Conservation (phyloP, 2,113 vertebrate species). For the human (Homo sapiens) region DNA sequence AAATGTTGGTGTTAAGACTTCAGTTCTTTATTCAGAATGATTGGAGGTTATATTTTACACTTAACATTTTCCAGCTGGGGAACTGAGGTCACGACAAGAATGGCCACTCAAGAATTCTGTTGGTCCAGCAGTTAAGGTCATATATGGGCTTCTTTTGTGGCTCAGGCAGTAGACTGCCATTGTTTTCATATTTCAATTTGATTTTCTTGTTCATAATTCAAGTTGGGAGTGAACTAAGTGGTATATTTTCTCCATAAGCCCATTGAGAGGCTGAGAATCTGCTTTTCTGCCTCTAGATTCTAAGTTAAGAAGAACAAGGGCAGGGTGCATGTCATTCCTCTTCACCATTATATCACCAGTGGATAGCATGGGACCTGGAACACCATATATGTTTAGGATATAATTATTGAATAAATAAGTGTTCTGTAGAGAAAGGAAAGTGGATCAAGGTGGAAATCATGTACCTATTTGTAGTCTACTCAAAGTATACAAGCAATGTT, state of each 20-base stretch:
- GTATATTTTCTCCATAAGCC: background rate
- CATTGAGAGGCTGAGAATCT: background rate
- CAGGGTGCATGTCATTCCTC: background rate
- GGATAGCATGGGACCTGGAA: background rate
- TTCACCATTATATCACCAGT: background rate
- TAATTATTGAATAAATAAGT: background rate
- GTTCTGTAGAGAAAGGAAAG: conserved; percentile 5
- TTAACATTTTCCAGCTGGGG: background rate
- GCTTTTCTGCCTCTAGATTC: background rate
- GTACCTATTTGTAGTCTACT: background rate
- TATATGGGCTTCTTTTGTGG: background rate
- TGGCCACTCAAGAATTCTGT: background rate
- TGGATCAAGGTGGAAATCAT: background rate
- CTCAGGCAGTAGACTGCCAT: background rate
- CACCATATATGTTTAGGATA: background rate
- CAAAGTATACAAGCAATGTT: background rate
- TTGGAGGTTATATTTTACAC: background rate
- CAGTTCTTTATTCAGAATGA: background rate
- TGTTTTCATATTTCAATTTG: background rate
- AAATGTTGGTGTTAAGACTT: background rate
- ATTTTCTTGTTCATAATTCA: conserved; percentile 17
- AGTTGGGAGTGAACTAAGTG: background rate
- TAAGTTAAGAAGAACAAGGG: background rate
- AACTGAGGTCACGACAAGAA: background rate
- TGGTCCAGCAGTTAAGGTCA: background rate